Evolutionary conservation across 1,140 invertebrate genomes (phyloP).

Genomic region (Hypsibius dujardini): DNA sequence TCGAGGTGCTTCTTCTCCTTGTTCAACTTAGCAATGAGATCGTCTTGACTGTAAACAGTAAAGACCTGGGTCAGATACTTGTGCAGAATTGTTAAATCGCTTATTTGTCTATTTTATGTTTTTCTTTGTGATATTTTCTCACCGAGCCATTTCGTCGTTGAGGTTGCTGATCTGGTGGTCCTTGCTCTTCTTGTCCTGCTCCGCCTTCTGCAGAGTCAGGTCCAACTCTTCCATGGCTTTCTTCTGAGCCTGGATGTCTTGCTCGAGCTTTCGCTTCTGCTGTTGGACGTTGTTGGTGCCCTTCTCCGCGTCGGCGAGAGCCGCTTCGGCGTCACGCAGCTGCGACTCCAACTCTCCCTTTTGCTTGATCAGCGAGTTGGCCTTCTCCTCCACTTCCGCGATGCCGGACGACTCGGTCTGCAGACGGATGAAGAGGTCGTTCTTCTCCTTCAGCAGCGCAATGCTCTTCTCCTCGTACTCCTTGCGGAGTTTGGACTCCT

Average conservation of each 20-base stretch:
- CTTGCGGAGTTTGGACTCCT: conserved; percentile 22
- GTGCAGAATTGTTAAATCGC: no score
- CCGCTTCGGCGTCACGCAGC: conserved; percentile 22
- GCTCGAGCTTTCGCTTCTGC: conserved; percentile 28
- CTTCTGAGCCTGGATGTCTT: conserved; percentile 24
- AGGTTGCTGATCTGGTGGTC: conserved; percentile 42
- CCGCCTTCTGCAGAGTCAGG: conserved; percentile 33
- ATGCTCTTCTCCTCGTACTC: conserved; percentile 22
- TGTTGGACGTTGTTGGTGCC: conserved; percentile 25
- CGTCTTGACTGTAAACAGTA: conserved; percentile 33
- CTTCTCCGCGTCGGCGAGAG: conserved; percentile 25
- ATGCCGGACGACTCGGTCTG: conserved; percentile 22
- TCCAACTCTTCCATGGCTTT: conserved; percentile 30
- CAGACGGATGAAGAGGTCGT: conserved; percentile 22
- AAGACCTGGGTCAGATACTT: no score
- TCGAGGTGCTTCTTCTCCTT: conserved; percentile 42
- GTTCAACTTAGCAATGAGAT: conserved; percentile 39
- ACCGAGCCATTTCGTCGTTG: conserved; percentile 35
- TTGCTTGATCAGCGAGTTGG: conserved; percentile 20
- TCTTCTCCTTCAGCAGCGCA: conserved; percentile 21
- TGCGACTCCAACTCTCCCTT: conserved; percentile 18
- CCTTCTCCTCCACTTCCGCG: conserved; percentile 22
- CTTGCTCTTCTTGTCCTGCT: conserved; percentile 40
- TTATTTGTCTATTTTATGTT: no score
- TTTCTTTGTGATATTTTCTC: not conserved